A percentile compares a stretch with the other conserved stretches of the same genome.
These are phyloP conservation scores for Zosterops lateralis DNA, from an alignment of 2,113 vertebrate genomes.

Conservation along the genomic window DNA sequence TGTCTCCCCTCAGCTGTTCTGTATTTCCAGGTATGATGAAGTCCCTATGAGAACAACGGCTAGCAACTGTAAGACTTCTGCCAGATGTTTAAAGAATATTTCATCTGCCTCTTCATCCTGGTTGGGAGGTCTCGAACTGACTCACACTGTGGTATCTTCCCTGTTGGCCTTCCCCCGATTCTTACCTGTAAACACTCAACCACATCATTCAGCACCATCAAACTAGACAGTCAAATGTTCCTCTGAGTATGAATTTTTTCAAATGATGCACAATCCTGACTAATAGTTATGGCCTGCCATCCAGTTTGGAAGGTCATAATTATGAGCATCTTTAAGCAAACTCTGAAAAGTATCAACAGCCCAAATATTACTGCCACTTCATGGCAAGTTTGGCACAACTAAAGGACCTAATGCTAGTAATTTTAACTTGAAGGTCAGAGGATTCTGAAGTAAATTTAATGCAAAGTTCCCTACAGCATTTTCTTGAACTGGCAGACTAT, in stretches of 20 bases:
- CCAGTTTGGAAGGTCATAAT: background rate
- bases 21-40: background rate
- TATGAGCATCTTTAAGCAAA: background rate
- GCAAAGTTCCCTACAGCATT: background rate
- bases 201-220: fast-evolving
- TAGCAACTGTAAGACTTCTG: background rate
- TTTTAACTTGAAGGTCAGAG: background rate
- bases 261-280: background rate
- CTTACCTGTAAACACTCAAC: background rate
- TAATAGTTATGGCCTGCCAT: background rate
- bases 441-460: background rate
- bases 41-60: background rate
- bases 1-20: background rate
- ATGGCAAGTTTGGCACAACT: background rate
- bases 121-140: background rate
- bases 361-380: background rate
- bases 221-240: background rate
- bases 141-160: background rate
- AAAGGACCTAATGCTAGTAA: background rate
- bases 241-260: background rate
- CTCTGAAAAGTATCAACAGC: background rate
- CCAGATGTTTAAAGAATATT: background rate
- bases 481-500: background rate
- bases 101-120: background rate
- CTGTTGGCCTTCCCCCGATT: background rate